Conservation (phyloP, 2,888 invertebrate species). For the Athrips mouffetella region DNA sequence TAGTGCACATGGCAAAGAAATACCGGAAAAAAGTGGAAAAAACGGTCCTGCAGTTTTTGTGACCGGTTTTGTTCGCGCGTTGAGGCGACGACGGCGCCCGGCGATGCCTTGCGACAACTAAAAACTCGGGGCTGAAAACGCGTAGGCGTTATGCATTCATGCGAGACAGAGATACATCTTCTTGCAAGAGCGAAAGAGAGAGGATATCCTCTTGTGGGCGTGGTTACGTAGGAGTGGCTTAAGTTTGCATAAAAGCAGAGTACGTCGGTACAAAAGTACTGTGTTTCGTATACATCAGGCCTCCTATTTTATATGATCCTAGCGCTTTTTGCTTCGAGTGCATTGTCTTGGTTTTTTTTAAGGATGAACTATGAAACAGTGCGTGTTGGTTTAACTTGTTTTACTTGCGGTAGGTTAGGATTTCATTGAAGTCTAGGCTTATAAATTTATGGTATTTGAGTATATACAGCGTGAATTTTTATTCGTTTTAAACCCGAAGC, state of each 20-base stretch:
- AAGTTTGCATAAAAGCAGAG: slow-evolving; percentile 62
- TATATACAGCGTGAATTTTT: too few species aligned
- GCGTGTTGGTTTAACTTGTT: slow-evolving; percentile 45
- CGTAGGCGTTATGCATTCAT: slow-evolving; percentile 62
- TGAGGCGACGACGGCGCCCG: slow-evolving; percentile 55
- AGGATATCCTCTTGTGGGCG: slow-evolving; percentile 49
- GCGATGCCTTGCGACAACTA: slow-evolving; percentile 67
- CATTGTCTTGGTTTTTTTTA: slow-evolving; percentile 66
- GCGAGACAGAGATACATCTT: slow-evolving; percentile 41
- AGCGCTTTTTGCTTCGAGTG: slow-evolving; percentile 56
- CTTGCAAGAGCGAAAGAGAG: slow-evolving; percentile 37
- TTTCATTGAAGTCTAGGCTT: slow-evolving; percentile 21
- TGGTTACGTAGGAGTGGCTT: slow-evolving; percentile 51
- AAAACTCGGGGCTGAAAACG: slow-evolving; percentile 64
- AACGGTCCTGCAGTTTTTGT: slow-evolving; percentile 39
- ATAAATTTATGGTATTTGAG: too few species aligned
- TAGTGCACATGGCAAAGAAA: slow-evolving; percentile 29
- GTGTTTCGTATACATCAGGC: slow-evolving; percentile 33
- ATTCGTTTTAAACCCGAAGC: too few species aligned
- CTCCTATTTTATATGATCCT: slow-evolving; percentile 56
- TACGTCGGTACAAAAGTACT: slow-evolving; percentile 31
- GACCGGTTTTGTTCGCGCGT: slow-evolving; percentile 30
- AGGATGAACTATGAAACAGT: slow-evolving; percentile 51
- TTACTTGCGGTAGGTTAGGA: slow-evolving; percentile 57
- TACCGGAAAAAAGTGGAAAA: slow-evolving; percentile 21